These are phyloP conservation scores for Chrysomallon squamiferum DNA, from an alignment of 1,140 invertebrate species.

Conservation along the genomic window DNA sequence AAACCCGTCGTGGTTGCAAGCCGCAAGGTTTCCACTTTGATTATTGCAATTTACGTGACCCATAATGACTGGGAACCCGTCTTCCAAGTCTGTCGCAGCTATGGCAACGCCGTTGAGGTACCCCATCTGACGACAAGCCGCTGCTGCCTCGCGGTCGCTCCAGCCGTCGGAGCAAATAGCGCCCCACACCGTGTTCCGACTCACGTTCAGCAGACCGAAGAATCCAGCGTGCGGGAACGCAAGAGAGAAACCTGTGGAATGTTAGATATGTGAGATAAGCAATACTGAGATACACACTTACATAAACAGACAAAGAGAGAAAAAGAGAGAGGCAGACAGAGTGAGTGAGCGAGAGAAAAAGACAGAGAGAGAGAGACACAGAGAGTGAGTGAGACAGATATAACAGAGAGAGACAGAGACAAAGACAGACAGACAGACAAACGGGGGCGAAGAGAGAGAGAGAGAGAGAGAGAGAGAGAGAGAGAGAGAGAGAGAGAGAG, in stretches of 20 bases:
- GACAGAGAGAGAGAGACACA: no score
- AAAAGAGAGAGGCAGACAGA: no score
- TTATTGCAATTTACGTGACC: constrained; percentile 31
- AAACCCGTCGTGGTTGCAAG: constrained; percentile 5
- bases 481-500: no score
- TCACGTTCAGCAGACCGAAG: constrained; percentile 61
- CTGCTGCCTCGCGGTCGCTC: constrained; percentile 17
- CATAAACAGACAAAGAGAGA: no score
- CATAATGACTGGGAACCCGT: background rate
- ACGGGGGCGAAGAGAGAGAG: no score
- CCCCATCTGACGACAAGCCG: constrained; percentile 20
- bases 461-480: no score
- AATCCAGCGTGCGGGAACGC: background rate
- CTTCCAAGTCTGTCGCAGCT: background rate
- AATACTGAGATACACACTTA: background rate
- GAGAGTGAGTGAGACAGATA: no score
- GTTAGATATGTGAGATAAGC: background rate
- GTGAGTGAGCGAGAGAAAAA: no score
- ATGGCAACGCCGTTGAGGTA: constrained; percentile 67
- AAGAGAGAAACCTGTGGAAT: constrained; percentile 3
- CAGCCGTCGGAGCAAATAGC: constrained; percentile 20
- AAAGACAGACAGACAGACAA: no score
- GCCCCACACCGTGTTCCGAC: constrained; percentile 67
- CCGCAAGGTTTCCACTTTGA: constrained; percentile 26
- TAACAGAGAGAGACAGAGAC: no score